phyloP scores from a whole-genome alignment of 2,113 vertebrate genomes.

The Phocoena sinus region DNA sequence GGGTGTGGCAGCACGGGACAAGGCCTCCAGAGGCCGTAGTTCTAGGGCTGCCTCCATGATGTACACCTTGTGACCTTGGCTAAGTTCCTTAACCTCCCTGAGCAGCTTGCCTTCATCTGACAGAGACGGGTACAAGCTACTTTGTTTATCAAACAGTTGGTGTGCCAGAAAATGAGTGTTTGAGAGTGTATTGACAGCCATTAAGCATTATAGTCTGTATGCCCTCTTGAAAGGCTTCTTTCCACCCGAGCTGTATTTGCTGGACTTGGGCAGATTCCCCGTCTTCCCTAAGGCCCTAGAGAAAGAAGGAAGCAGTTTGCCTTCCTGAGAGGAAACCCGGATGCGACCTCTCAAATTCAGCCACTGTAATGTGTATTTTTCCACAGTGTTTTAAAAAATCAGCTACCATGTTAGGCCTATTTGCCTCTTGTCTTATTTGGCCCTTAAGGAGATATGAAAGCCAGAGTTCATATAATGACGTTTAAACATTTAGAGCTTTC shows the following conservation, averaged over 20 bases:
- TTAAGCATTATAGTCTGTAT: not conserved
- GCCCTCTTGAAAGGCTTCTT: not conserved
- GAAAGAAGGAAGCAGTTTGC: not conserved
- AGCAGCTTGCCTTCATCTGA: not conserved
- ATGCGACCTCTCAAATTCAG: not conserved
- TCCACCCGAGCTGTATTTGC: not conserved
- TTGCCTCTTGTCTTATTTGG: not conserved
- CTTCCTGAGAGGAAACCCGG: not conserved
- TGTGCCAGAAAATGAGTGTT: not conserved
- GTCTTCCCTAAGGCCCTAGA: not conserved
- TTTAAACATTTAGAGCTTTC: not conserved
- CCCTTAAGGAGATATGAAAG: not conserved
- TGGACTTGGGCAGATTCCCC: not conserved
- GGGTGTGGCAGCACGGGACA: rapidly evolving
- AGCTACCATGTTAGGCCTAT: not conserved
- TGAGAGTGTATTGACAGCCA: not conserved
- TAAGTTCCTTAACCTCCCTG: not conserved
- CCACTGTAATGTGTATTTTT: not conserved
- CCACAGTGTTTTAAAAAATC: not conserved
- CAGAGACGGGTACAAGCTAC: not conserved
- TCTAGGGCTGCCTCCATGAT: not conserved
- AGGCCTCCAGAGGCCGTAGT: not conserved
- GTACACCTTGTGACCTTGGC: not conserved
- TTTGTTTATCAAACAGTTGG: not conserved
- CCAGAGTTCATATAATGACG: not conserved